phyloP scores from a whole-genome alignment of 92 coral and sea anemone genomes.

The Heteractis magnifica region DNA sequence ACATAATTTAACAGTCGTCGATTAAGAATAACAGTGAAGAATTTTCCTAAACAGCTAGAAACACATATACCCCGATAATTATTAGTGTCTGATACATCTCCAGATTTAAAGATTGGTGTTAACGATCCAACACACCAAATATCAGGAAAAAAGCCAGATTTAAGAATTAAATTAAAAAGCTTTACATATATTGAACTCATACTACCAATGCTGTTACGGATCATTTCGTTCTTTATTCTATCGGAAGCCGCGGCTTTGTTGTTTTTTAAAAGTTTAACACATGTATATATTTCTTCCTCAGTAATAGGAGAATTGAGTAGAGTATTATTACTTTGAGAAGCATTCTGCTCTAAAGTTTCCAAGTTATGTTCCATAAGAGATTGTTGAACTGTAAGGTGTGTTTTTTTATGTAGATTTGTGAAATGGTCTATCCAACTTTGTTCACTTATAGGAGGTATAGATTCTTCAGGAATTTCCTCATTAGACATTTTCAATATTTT shows the following conservation, averaged over 20 bases:
- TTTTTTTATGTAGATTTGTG: background rate
- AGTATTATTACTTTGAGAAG: conserved; percentile 3
- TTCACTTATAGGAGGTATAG: conserved; percentile 40
- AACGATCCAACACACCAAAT: conserved; percentile 40
- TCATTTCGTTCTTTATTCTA: conserved; percentile 39
- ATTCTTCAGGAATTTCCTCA: conserved; percentile 24
- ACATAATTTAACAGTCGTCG: too few relatives aligned
- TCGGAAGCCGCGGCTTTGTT: background rate
- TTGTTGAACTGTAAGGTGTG: background rate
- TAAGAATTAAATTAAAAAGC: conserved; percentile 40
- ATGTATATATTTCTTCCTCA: background rate
- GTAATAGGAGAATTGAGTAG: conserved; percentile 8
- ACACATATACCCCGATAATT: too few relatives aligned
- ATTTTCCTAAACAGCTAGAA: background rate
- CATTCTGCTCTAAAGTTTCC: background rate
- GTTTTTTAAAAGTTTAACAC: background rate
- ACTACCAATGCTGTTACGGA: conserved; percentile 16
- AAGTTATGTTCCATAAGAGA: background rate
- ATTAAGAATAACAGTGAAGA: too few relatives aligned
- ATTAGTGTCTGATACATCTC: background rate
- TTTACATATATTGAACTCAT: conserved; percentile 14
- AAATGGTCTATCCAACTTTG: background rate
- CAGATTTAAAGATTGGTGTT: conserved; percentile 51
- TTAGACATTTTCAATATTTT: conserved; percentile 33
- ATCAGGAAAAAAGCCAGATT: conserved; percentile 38